Percentiles rank a stretch among this genome's conserved stretches.
phyloP scores from a whole-genome alignment of 1,140 invertebrate genomes.

The Paraescarpia echinospica region DNA sequence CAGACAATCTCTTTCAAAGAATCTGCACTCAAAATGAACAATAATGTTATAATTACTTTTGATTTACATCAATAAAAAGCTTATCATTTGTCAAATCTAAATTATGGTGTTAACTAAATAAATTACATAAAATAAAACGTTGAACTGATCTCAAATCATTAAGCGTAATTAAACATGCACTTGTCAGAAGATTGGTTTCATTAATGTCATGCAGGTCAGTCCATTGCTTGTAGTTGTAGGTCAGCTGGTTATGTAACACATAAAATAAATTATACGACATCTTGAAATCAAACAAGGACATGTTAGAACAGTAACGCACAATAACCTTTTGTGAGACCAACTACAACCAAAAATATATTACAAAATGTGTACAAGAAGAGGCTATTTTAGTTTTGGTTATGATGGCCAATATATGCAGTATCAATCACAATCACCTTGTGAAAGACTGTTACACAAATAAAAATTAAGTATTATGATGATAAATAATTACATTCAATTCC shows the following conservation, averaged over 20 bases:
- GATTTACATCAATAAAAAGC: not conserved
- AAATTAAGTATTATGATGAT: not conserved
- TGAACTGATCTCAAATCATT: slow-evolving; percentile 34
- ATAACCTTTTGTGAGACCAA: too few species aligned
- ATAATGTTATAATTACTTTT: not conserved
- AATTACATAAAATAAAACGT: slow-evolving; percentile 7
- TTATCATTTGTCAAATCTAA: not conserved
- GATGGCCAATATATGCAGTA: too few species aligned
- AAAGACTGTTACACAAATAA: not conserved
- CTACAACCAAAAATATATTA: not conserved
- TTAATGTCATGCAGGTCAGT: not conserved
- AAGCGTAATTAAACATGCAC: slow-evolving; percentile 30
- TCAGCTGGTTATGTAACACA: not conserved
- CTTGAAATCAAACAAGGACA: too few species aligned
- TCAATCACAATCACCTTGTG: too few species aligned
- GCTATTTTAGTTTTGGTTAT: not conserved
- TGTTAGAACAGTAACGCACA: too few species aligned
- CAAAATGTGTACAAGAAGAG: not conserved
- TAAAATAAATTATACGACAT: not conserved
- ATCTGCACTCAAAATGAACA: not conserved
- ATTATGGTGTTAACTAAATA: not conserved
- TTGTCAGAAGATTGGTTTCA: slow-evolving; percentile 28
- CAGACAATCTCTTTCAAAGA: not conserved
- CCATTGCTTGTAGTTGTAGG: not conserved
- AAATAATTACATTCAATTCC: not conserved